Evolutionary conservation across 2,797 vertebrate genomes (phyloP).

Genomic region (Lacerta viridis): DNA sequence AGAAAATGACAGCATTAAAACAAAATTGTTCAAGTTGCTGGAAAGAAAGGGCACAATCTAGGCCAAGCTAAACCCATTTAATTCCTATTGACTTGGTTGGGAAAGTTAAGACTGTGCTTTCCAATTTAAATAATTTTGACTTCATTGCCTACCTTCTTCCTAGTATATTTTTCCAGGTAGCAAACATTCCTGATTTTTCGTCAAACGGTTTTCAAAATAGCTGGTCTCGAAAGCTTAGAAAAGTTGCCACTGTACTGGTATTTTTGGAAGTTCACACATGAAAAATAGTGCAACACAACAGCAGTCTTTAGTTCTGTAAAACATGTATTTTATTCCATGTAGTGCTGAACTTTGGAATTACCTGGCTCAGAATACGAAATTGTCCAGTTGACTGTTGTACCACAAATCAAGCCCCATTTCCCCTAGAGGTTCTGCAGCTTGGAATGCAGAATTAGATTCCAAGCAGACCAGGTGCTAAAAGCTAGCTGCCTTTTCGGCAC

Average conservation of each 20-base stretch:
- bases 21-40: neutral
- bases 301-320: neutral
- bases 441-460: neutral
- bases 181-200: neutral
- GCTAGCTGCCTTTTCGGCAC: neutral
- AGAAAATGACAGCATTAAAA: neutral
- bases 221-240: neutral
- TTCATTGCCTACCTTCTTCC: neutral
- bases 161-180: neutral
- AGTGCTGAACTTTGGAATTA: neutral
- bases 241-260: neutral
- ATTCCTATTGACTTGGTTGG: neutral
- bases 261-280: too few species aligned
- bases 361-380: too few species aligned
- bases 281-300: too few species aligned
- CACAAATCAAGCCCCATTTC: neutral
- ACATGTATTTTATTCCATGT: neutral
- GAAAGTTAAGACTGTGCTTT: conserved; percentile 4
- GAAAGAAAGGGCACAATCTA: neutral
- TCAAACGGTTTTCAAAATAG: neutral
- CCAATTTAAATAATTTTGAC: neutral
- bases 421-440: neutral
- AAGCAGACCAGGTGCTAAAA: neutral
- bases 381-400: neutral
- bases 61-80: neutral